phyloP scores from a whole-genome alignment of 2,888 invertebrate genomes.

The Napeogenes inachia region DNA sequence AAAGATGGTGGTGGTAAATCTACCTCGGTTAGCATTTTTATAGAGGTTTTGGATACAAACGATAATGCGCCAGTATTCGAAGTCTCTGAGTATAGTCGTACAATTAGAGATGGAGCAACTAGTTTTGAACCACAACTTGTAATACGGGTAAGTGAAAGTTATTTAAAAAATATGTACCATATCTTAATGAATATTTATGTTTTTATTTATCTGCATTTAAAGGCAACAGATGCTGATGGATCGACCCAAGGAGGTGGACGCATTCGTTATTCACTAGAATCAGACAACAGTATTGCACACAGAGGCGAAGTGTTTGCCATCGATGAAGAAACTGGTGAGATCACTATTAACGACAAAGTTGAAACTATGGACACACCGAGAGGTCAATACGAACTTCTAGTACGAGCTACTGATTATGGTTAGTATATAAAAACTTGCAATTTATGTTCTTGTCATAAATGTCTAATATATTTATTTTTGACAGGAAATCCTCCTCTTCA shows the following conservation, averaged over 20 bases:
- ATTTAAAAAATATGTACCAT: neutral
- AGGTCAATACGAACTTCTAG: conserved; percentile 83
- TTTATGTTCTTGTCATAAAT: too few relatives aligned
- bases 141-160: conserved; percentile 75
- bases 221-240: conserved; percentile 88
- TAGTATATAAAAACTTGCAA: conserved; percentile 25
- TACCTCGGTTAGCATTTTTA: conserved; percentile 82
- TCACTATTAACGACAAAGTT: conserved; percentile 79
- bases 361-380: conserved; percentile 85
- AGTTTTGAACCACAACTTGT: conserved; percentile 88
- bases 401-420: conserved; percentile 85
- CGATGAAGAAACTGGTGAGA: conserved; percentile 83
- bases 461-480: neutral
- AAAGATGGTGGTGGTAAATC: conserved; percentile 87
- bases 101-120: conserved; percentile 85
- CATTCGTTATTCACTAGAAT: conserved; percentile 80
- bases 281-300: conserved; percentile 82
- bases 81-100: conserved; percentile 82
- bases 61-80: conserved; percentile 87
- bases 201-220: conserved; percentile 10
- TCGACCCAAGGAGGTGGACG: conserved; percentile 83
- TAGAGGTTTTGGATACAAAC: conserved; percentile 85
- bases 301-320: conserved; percentile 81
- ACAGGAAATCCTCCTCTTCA: conserved; percentile 79
- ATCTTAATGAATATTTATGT: neutral